A percentile compares a stretch with the other conserved stretches of the same genome.
phyloP scores from a whole-genome alignment of 2,797 vertebrate species.

The Typhlichthys eigenmanni region DNA sequence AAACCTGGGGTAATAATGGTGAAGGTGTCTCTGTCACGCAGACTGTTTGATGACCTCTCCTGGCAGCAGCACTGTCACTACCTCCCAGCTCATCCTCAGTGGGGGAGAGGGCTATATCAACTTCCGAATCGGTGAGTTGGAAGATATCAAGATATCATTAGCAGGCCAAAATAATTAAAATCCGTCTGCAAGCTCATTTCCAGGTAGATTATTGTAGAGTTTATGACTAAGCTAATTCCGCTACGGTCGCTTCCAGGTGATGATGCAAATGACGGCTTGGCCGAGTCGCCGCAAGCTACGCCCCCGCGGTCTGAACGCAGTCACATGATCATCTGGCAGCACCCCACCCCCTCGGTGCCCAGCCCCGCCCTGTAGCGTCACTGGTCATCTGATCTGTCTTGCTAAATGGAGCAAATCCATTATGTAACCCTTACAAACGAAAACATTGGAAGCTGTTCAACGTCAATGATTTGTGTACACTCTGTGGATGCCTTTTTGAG shows the following conservation, averaged over 20 bases:
- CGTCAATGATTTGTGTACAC: conserved; percentile 28
- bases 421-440: conserved; percentile 10
- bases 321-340: conserved; percentile 87
- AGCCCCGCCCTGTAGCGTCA: conserved; percentile 68
- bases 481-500: conserved; percentile 17
- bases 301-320: conserved; percentile 82
- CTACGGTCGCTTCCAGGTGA: conserved; percentile 69
- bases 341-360: conserved; percentile 55
- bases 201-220: neutral
- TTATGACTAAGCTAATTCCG: conserved; percentile 9
- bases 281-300: conserved; percentile 61
- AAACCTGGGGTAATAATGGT: neutral
- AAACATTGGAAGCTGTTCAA: conserved; percentile 10
- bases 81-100: conserved; percentile 80
- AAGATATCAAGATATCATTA: neutral
- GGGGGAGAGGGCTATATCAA: conserved; percentile 88
- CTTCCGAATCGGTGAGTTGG: conserved; percentile 81
- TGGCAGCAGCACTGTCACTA: conserved; percentile 53
- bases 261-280: conserved; percentile 73
- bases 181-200: neutral
- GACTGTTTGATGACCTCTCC: conserved; percentile 70
- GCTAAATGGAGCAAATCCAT: conserved; percentile 9
- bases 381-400: conserved; percentile 3
- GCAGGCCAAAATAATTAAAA: neutral
- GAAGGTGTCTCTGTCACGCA: conserved; percentile 32